Base-by-base conservation (phyloP, 1,140 invertebrate genomes). In the Dinoponera quadriceps region DNA sequence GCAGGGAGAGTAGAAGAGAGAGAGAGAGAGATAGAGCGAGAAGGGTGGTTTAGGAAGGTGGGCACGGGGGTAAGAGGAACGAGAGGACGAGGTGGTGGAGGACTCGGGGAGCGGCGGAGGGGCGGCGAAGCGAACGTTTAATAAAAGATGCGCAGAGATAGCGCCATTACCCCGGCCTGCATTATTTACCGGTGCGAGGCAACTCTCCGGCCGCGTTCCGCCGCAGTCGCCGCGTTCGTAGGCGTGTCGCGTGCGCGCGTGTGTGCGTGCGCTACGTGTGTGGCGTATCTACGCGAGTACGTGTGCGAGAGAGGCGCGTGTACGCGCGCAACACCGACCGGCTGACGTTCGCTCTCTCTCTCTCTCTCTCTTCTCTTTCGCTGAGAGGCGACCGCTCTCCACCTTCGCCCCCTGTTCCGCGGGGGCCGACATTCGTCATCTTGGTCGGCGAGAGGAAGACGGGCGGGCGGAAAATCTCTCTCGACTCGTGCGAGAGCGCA, bases 141-240 rank as follows among this genome's bases (percentile, higher is more conserved):
- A 94, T 94, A 94, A 94, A 94, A 94, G 94, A 94, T 94, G 93
- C 92, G 94, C 94, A 93, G 93, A 94, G 94, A 94, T 94, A 94
- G 93, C 94, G 93, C 94, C 94, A 94, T 94, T 94, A 94, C 93
- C 93, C 93, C 91, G 92, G 90, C 89, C 88, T 94, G 93, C 93
- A 94, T 94, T 94, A 94, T 94, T 94, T 93, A 94, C 93, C 91
- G 91, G 83, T 89, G 90, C 90, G 90, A 91, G 92, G 92, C 91
- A 92, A 93, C 91, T 94, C 92, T 93, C 92, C 92, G 91, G 91
- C 91, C 91, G 91, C 90, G 90, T 93, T 91, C 88, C 92, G 92
- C 91, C 92, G 91, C 93, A 93, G 92, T 92, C 92, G 91, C 83
- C 89, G 89, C 90, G 90, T 91, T 91, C 89, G 91, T 91, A 91